Evolutionary conservation across 2,888 invertebrate genomes (phyloP), one percentile per base, ranked within the genome.

Genomic region (Eristalis tenax): DNA sequence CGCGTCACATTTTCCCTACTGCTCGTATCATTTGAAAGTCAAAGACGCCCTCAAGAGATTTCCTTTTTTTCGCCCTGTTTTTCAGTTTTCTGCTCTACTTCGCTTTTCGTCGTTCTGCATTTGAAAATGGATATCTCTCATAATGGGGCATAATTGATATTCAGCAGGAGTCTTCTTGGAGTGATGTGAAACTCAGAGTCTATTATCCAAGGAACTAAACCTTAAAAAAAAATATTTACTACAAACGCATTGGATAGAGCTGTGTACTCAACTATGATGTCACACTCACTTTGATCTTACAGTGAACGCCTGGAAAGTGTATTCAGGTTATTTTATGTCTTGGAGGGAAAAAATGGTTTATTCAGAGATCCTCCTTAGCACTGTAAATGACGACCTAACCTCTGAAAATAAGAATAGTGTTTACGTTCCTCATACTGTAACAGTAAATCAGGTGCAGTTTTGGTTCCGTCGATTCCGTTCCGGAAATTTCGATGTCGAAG

Each of bases 91-190:
- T 18, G 32, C 11, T 28, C 28, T 4, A 6, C 18, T 50, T 50
- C 4, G 50, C 50, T 22, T 64, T 15, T 68, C 15, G 22, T 28
- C 50, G 35, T 65, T 74, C 56, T 50, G 50, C 23, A 22, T 74
- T 65, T 74, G 56, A 56, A 65, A 65, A 65, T 56, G n/a, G 64
- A 74, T 74, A 63, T 74, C n/a, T 65, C 56, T 35, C 28, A 13
- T 38, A 65, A 68, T 68, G 68, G 68, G 56, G 32, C 68, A 50
- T 68, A 68, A 68, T 68, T 68, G 68, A 68, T 68, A 68, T 68
- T 50, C 50, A 68, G 50, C 50, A 28, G 28, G 66, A 66, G 66
- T 38, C 66, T n/a, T 43, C 43, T 28, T 28, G 26, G 26, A 23
- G 40, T 66, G 40, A 23, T 66, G n/a, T 15, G 23, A 15, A 43